Evolutionary conservation across 2,113 vertebrate genomes (phyloP).

Genomic region (Hemicordylus capensis): DNA sequence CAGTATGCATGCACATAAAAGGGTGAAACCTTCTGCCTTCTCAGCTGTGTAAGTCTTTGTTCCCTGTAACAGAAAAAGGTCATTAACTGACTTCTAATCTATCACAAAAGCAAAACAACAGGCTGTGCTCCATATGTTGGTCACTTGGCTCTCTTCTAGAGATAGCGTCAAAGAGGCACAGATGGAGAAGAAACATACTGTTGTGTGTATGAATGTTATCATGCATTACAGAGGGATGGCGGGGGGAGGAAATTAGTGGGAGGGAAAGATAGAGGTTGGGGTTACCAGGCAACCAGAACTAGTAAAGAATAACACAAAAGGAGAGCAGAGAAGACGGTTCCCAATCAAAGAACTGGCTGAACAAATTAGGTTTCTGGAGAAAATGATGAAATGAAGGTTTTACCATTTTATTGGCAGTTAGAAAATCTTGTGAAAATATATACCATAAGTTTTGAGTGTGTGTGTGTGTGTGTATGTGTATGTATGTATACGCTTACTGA

Average conservation of each 20-base stretch:
- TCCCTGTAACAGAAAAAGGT: conserved; percentile 13
- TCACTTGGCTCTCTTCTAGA: not conserved
- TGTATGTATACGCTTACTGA: too few species aligned
- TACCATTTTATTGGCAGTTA: conserved; percentile 39
- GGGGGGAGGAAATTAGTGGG: conserved; percentile 28
- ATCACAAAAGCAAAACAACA: conserved; percentile 2
- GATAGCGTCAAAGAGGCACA: not conserved
- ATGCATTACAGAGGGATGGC: not conserved
- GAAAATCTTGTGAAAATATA: conserved; percentile 32
- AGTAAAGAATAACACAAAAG: conserved; percentile 47
- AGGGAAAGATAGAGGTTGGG: conserved; percentile 47
- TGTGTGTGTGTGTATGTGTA: too few species aligned
- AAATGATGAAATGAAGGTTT: conserved; percentile 24
- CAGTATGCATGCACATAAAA: not conserved
- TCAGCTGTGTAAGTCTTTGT: not conserved
- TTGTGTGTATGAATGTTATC: conserved; percentile 3
- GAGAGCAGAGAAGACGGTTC: conserved; percentile 9
- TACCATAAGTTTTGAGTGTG: conserved; percentile 2
- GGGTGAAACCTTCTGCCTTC: not conserved
- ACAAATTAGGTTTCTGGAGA: conserved; percentile 37
- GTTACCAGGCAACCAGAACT: conserved; percentile 64
- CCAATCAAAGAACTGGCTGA: conserved; percentile 37
- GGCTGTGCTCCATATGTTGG: not conserved
- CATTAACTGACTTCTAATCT: not conserved
- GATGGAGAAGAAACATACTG: conserved; percentile 6